Evolutionary conservation across 2,888 invertebrate genomes (phyloP).

Genomic region (Stegophylla sp.): DNA sequence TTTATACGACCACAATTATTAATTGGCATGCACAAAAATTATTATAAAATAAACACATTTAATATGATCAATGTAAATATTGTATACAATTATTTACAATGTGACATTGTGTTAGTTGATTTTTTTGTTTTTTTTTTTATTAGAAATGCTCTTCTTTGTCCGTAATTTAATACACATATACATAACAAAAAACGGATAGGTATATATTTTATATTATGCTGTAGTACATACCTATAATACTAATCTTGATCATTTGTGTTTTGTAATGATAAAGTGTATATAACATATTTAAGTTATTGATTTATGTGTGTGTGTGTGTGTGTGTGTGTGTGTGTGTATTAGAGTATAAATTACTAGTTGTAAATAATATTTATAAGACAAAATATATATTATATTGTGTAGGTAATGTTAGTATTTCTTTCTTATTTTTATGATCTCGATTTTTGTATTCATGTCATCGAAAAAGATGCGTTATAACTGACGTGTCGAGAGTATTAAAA

Average conservation of each 20-base stretch:
- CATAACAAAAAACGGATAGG: too few relatives aligned
- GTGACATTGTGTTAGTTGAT: neutral
- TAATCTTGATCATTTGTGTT: too few relatives aligned
- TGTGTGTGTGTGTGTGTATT: neutral
- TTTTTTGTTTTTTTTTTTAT: too few relatives aligned
- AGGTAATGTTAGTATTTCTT: constrained; percentile 1
- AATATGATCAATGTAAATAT: neutral
- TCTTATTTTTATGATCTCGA: constrained; percentile 1
- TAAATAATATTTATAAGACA: constrained; percentile 22
- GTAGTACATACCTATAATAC: too few relatives aligned
- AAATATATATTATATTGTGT: neutral
- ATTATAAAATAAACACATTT: too few relatives aligned
- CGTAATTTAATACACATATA: neutral
- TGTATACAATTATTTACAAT: neutral
- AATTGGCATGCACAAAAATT: too few relatives aligned
- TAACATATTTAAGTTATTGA: neutral
- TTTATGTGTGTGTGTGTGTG: neutral
- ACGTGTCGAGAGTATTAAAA: constrained; percentile 43
- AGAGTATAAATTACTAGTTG: constrained; percentile 28
- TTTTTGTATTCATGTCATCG: constrained; percentile 32
- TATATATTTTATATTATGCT: too few relatives aligned
- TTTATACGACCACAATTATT: neutral
- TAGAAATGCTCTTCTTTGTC: neutral
- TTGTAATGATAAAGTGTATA: constrained; percentile 9
- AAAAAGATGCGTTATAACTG: neutral